Evolutionary conservation across 2,888 invertebrate genomes (phyloP).

Genomic region (Ophioninae sp.): DNA sequence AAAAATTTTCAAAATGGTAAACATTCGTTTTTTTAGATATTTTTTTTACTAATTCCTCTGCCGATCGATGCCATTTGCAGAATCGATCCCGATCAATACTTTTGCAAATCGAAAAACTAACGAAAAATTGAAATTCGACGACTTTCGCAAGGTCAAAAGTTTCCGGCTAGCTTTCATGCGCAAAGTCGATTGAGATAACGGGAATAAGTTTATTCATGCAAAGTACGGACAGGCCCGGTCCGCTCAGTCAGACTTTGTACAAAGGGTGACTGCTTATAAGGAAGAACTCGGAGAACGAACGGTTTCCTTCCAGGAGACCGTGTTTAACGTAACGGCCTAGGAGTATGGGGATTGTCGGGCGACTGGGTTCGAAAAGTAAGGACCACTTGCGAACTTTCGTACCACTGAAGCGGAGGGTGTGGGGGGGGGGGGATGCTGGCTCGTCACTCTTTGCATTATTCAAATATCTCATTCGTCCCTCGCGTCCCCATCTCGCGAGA

Average conservation of each 20-base stretch:
- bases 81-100: background rate
- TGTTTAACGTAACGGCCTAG: too few species aligned
- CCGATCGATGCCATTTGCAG: background rate
- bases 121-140: background rate
- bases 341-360: background rate
- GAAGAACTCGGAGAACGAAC: constrained; percentile 54
- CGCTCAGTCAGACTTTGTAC: constrained; percentile 11
- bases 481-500: constrained; percentile 9
- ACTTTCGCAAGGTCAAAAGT: background rate
- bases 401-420: too few species aligned
- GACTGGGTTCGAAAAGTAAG: constrained; percentile 1
- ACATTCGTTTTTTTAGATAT: too few species aligned
- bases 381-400: constrained; percentile 48
- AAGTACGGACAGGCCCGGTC: constrained; percentile 15
- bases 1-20: too few species aligned
- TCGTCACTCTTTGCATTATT: constrained; percentile 59
- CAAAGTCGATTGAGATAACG: constrained; percentile 1
- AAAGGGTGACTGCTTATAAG: constrained; percentile 47
- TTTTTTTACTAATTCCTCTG: background rate
- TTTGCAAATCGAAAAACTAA: too few species aligned
- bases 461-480: constrained; percentile 49
- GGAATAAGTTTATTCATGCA: constrained; percentile 30
- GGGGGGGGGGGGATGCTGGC: too few species aligned
- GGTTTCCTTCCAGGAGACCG: constrained; percentile 49
- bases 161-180: background rate